Conservation (phyloP, 2,113 vertebrate genomes). For the Salminus brasiliensis region DNA sequence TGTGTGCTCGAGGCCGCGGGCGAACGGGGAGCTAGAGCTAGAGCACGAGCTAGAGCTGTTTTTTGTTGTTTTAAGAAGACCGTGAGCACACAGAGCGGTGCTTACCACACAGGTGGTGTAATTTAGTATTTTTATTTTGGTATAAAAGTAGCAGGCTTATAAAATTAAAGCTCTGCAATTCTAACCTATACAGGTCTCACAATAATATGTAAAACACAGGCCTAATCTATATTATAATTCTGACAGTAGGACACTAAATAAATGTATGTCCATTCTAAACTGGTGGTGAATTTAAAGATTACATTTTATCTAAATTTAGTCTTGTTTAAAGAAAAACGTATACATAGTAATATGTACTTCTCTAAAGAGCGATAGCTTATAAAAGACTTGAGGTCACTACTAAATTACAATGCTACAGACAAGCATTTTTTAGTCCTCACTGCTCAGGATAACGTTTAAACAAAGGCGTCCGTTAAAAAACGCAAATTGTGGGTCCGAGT, state of each 20-base stretch:
- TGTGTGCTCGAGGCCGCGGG: conserved; percentile 30
- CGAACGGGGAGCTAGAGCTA: not conserved
- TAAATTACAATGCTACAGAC: not conserved
- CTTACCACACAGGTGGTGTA: not conserved
- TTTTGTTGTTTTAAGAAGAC: not conserved
- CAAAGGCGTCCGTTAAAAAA: not conserved
- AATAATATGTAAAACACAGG: not conserved
- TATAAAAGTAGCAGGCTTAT: not conserved
- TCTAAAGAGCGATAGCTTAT: not conserved
- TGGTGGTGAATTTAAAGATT: not conserved
- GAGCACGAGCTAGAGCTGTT: not conserved
- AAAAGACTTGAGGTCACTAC: not conserved
- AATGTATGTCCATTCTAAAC: not conserved
- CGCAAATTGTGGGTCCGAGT: not conserved
- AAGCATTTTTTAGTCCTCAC: not conserved
- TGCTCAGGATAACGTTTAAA: conserved; percentile 3
- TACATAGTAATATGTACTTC: not conserved
- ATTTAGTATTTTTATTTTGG: not conserved
- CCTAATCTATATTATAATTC: not conserved
- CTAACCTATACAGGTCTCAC: too few species aligned
- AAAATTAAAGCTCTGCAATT: not conserved
- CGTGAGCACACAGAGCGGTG: not conserved
- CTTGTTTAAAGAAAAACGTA: not conserved
- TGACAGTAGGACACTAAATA: not conserved
- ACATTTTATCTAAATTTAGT: not conserved